Percentiles rank a stretch among this genome's conserved stretches.
These are phyloP conservation scores for Belgica antarctica DNA, from an alignment of 2,888 invertebrate genomes.

Conservation along the genomic window DNA sequence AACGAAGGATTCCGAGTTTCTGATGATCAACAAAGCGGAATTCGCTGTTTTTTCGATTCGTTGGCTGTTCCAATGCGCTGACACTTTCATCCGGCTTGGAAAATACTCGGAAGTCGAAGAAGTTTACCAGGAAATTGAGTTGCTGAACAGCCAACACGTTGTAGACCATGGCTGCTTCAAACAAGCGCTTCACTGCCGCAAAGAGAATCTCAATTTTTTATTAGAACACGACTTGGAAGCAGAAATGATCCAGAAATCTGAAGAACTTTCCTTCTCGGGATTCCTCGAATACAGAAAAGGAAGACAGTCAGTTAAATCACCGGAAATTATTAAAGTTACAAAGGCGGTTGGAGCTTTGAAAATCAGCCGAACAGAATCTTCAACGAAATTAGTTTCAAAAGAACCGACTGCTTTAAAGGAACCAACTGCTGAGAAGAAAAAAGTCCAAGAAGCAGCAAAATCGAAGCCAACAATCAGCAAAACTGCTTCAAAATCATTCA, in stretches of 20 bases:
- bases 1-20: neutral
- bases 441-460: too few species aligned
- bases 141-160: neutral
- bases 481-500: too few species aligned
- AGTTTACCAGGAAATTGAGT: conserved; percentile 9
- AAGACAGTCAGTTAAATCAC: too few species aligned
- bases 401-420: too few species aligned
- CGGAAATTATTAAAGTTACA: too few species aligned
- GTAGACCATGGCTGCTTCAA: conserved; percentile 15
- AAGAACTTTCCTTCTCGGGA: neutral
- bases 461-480: too few species aligned
- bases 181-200: conserved; percentile 3
- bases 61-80: conserved; percentile 33
- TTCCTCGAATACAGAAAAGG: too few species aligned
- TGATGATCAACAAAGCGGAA: conserved; percentile 6
- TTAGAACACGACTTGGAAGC: neutral
- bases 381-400: too few species aligned
- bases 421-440: too few species aligned
- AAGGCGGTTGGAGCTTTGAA: too few species aligned
- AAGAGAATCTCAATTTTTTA: conserved; percentile 4
- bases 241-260: neutral
- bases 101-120: neutral
- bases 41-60: conserved; percentile 11
- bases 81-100: neutral
- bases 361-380: too few species aligned